Evolutionary conservation across 2,113 vertebrate species (phyloP).

Genomic region (Capricornis sumatraensis): DNA sequence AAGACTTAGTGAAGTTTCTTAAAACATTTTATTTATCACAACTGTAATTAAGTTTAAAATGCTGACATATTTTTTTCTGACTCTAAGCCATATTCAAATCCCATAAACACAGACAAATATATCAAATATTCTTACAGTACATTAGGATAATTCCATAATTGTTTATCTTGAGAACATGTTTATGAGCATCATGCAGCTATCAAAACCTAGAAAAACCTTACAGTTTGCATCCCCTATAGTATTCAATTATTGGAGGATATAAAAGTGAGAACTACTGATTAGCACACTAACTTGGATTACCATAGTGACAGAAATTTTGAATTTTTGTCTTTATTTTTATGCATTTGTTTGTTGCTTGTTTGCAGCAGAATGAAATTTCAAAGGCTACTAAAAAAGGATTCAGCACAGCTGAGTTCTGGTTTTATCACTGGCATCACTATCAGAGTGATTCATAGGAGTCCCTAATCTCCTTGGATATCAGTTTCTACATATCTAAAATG

Average conservation of each 20-base stretch:
- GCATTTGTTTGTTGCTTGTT: background rate
- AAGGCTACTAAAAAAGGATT: background rate
- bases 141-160: background rate
- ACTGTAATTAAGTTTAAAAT: slow-evolving; percentile 1
- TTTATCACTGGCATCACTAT: too few species aligned
- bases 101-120: background rate
- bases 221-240: background rate
- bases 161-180: background rate
- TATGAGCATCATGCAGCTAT: background rate
- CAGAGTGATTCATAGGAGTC: background rate
- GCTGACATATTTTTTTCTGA: background rate
- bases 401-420: background rate
- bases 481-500: background rate
- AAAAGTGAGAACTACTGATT: background rate
- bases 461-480: background rate
- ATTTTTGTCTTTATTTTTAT: background rate
- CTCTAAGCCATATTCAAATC: background rate
- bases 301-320: background rate
- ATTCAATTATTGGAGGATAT: background rate
- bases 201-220: background rate
- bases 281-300: background rate
- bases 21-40: background rate
- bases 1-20: background rate
- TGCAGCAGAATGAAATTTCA: background rate
- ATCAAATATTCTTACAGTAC: background rate